Evolutionary conservation across 2,888 invertebrate genomes (phyloP).

Genomic region (Ennomos quercinarius): DNA sequence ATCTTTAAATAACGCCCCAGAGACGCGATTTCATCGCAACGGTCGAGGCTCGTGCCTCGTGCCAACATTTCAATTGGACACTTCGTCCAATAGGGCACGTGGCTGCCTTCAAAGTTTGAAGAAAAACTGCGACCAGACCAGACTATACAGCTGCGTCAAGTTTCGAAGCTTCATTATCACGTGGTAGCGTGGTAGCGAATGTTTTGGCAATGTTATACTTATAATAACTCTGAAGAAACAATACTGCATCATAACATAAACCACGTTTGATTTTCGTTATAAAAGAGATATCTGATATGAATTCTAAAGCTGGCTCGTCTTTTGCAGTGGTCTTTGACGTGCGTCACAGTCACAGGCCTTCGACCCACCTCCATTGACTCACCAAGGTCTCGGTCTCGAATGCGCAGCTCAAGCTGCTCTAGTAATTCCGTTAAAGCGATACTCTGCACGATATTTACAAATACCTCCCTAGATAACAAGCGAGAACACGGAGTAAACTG

Average conservation of each 20-base stretch:
- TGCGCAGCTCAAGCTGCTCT: conserved; percentile 14
- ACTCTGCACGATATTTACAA: conserved; percentile 27
- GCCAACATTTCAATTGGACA: conserved; percentile 73
- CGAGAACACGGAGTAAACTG: conserved; percentile 17
- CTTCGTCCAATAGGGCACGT: conserved; percentile 65
- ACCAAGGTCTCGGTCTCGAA: conserved; percentile 57
- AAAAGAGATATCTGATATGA: too few relatives aligned
- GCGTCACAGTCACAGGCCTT: conserved; percentile 68
- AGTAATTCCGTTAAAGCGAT: conserved; percentile 10
- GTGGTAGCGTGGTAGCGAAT: too few relatives aligned
- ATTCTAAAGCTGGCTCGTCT: conserved; percentile 28
- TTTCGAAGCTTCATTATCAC: conserved; percentile 4
- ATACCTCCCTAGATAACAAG: conserved; percentile 30
- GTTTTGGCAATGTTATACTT: background rate
- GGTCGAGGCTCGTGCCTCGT: conserved; percentile 62
- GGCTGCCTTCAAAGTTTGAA: conserved; percentile 46
- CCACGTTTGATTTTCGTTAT: background rate
- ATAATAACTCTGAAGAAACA: background rate
- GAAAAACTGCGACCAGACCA: conserved; percentile 9
- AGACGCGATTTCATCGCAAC: conserved; percentile 58
- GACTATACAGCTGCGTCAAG: background rate
- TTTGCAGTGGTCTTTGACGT: conserved; percentile 51
- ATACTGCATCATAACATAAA: background rate
- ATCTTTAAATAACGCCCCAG: conserved; percentile 74
- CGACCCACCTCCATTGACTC: conserved; percentile 50